Percentiles rank a stretch among this genome's conserved stretches.
Conservation (phyloP, 2,113 vertebrate genomes). For the Planiliza haematocheilus region DNA sequence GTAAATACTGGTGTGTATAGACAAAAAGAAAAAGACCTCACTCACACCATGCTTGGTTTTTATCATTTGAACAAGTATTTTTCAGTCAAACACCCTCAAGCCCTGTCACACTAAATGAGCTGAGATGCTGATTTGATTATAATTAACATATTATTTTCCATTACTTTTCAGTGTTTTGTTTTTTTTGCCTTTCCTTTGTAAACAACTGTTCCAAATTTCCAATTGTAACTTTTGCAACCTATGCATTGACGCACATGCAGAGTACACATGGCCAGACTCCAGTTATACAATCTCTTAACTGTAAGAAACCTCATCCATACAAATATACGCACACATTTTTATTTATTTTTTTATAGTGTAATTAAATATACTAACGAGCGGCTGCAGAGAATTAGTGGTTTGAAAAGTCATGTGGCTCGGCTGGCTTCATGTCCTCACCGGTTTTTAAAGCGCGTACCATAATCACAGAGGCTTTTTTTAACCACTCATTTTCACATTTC, state of each 20-base stretch:
- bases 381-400: conserved; percentile 42
- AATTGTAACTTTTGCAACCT: neutral
- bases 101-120: neutral
- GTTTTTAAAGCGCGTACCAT: conserved; percentile 55
- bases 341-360: conserved; percentile 26
- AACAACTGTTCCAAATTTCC: conserved; percentile 1
- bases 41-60: conserved; percentile 27
- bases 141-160: neutral
- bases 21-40: neutral
- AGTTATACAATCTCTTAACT: conserved; percentile 27
- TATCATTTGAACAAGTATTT: conserved; percentile 20
- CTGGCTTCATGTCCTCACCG: conserved; percentile 55
- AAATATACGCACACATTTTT: neutral
- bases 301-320: conserved; percentile 8
- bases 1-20: conserved; percentile 65
- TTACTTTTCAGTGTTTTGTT: conserved; percentile 23
- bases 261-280: conserved; percentile 8
- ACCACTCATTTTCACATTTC: conserved; percentile 56
- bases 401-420: conserved; percentile 38
- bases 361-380: conserved; percentile 49
- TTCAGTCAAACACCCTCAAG: neutral
- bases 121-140: conserved; percentile 13
- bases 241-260: neutral
- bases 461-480: conserved; percentile 37
- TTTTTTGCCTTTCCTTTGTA: neutral